Conservation (phyloP, 2,113 vertebrate genomes). For the Phalacrocorax pelagicus region DNA sequence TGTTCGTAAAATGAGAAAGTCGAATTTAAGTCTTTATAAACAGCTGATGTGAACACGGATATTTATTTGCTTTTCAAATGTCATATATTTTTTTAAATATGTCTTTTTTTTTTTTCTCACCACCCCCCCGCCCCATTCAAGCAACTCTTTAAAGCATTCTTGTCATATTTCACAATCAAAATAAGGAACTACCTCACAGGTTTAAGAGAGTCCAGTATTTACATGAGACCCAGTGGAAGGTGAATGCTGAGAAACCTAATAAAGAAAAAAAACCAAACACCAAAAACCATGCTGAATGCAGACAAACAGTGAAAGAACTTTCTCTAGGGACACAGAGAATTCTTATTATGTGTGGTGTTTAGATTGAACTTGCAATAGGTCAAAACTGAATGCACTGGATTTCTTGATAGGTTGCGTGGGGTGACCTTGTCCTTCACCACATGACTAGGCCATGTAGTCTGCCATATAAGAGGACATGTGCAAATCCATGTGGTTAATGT, state of each 20-base stretch:
- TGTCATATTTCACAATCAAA: neutral
- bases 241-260: neutral
- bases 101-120: neutral
- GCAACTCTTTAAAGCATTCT: neutral
- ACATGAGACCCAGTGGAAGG: neutral
- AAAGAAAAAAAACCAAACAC: neutral
- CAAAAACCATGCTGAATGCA: neutral
- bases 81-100: too few relatives aligned
- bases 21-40: neutral
- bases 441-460: neutral
- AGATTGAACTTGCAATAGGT: neutral
- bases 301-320: neutral
- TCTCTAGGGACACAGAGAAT: neutral
- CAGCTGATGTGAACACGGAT: neutral
- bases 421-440: neutral
- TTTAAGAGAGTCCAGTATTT: neutral
- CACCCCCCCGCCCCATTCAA: neutral
- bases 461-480: too few relatives aligned
- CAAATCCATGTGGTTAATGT: too few relatives aligned
- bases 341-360: fast-evolving
- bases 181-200: neutral
- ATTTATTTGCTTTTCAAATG: neutral
- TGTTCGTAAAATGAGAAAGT: neutral
- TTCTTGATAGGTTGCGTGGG: neutral
- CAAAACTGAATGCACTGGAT: neutral